Base-by-base conservation (phyloP, 2,888 invertebrate species). In the Plemyria rubiginata region DNA sequence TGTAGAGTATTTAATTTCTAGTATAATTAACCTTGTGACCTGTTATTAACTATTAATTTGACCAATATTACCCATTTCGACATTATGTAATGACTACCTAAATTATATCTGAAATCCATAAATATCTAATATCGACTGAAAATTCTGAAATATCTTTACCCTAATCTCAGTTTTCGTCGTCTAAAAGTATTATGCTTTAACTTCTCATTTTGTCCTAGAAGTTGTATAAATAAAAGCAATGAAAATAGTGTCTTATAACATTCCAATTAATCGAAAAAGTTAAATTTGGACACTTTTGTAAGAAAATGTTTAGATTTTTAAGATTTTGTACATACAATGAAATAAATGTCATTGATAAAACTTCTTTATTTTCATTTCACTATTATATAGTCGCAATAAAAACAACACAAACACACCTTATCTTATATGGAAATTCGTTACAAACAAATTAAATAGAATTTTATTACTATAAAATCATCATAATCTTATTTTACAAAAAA, bases 251-350 rank as follows among this genome's bases (percentile, higher is more conserved):
- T 92, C 89, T 89, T 88, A 76, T 82, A 86, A 92, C 92, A 92
- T 92, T 92, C 92, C 92, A 92, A 86, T 85, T 90, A 89, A 80
- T 88, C 87, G 84, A 71, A 83, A 87, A 86, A 84, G 79, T 87
- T 84, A 87, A 85, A 89, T 89, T 91, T 92, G 88, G 90, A 91
- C 90, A 92, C 90, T 92, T 92, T 92, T 92, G 90, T 92, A 92
- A 85, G 88, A 86, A 82, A 86, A 89, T 78, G 79, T 83, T 82
- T 91, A 92, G 89, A 87, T 90, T 86, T 90, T 65, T 91, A 91
- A 92, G 92, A 86, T 92, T 92, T 92, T 92, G 92, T 92, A 92
- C 91, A 92, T 92, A 92, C 87, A 89, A 90, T 88, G 85, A 90
- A 90, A 92, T 92, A 92, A 92, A 92, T 92, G 92, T 90, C 90